A percentile compares a stretch with the other conserved stretches of the same genome.
phyloP scores from a whole-genome alignment of 2,113 vertebrate species.

The Pomatorhinus ruficollis region DNA sequence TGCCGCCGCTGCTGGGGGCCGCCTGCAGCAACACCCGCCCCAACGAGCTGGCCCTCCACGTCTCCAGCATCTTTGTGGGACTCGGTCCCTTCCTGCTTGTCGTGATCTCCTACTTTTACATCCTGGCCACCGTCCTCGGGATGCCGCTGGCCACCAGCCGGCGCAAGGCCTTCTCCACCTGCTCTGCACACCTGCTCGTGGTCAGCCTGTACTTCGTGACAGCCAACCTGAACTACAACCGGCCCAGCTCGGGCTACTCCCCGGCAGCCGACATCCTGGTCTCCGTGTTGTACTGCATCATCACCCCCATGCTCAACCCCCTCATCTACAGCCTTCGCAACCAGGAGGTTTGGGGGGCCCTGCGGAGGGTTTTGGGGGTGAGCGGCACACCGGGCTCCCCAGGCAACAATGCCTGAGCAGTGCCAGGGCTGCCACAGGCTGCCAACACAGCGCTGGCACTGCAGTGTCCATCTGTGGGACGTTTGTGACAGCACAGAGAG shows the following conservation, averaged over 20 bases:
- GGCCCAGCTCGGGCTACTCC: background rate
- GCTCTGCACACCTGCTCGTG: background rate
- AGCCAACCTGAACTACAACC: slow-evolving; percentile 10
- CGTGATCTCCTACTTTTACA: background rate
- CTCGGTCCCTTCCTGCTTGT: slow-evolving; percentile 12
- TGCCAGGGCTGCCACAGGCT: background rate
- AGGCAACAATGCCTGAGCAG: fast-evolving
- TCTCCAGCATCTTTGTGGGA: background rate
- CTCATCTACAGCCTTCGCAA: slow-evolving; percentile 41
- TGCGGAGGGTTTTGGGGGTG: background rate
- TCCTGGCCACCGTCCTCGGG: background rate
- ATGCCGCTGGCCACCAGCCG: background rate
- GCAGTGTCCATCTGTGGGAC: fast-evolving
- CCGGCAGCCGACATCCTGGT: fast-evolving
- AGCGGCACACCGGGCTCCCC: fast-evolving
- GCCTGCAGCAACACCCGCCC: background rate
- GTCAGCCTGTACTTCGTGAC: background rate
- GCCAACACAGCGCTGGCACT: fast-evolving
- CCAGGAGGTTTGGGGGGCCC: background rate
- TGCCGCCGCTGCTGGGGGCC: background rate
- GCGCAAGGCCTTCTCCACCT: slow-evolving; percentile 34
- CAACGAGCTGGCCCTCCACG: background rate
- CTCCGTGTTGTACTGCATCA: background rate
- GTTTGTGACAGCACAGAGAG: background rate
- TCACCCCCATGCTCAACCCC: slow-evolving; percentile 33